Evolutionary conservation across 2,888 invertebrate genomes (phyloP).

Genomic region (Peribatodes rhomboidaria): DNA sequence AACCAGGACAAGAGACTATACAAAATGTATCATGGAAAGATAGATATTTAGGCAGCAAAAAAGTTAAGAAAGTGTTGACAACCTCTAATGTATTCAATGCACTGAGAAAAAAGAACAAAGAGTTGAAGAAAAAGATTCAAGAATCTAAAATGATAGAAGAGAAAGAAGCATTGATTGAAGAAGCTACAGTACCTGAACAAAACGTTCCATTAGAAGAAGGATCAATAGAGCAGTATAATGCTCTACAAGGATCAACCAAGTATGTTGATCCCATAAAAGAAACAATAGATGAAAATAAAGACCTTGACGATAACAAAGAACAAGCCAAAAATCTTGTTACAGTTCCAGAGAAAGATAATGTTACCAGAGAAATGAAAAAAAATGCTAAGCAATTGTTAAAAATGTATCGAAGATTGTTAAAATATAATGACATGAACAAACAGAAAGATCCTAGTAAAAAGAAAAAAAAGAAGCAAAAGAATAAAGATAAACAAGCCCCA

Average conservation of each 20-base stretch:
- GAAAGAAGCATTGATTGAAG: conserved; percentile 48
- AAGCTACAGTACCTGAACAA: conserved; percentile 30
- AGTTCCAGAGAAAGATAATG: conserved; percentile 27
- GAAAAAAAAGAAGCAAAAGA: conserved; percentile 67
- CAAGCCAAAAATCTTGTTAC: conserved; percentile 1
- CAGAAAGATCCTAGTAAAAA: conserved; percentile 67
- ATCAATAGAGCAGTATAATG: conserved; percentile 86
- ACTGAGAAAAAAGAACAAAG: conserved; percentile 86
- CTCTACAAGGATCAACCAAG: conserved; percentile 70
- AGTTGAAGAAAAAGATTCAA: conserved; percentile 74
- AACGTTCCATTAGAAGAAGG: conserved; percentile 67
- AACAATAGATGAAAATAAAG: conserved; percentile 44
- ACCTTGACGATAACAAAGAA: conserved; percentile 27
- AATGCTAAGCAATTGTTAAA: conserved; percentile 79
- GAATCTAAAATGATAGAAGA: conserved; percentile 55
- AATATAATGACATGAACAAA: conserved; percentile 72
- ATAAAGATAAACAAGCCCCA: conserved; percentile 38
- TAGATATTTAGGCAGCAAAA: conserved; percentile 86
- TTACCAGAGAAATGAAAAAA: conserved; percentile 70
- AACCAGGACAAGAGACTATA: conserved; percentile 20
- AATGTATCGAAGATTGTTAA: conserved; percentile 80
- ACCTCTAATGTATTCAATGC: conserved; percentile 86
- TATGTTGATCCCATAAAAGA: conserved; percentile 71
- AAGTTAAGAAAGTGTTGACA: conserved; percentile 86
- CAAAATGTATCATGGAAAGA: conserved; percentile 85